Conservation (phyloP, 2,113 vertebrate species). For the Perca schrenkii region DNA sequence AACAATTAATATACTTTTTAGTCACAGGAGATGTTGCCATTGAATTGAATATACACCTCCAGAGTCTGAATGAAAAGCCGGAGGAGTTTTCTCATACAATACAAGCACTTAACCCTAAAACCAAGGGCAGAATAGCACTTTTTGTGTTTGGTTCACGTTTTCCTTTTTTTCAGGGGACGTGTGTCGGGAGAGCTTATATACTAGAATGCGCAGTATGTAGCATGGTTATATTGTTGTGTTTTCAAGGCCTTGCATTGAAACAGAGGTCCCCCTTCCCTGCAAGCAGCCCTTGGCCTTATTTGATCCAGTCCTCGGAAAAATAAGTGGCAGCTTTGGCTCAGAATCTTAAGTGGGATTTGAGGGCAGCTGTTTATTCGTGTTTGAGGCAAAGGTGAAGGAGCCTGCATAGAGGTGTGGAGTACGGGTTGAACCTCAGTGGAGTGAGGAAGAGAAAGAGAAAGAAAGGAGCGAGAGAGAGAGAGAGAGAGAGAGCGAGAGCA, state of each 20-base stretch:
- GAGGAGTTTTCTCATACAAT: slow-evolving; percentile 1
- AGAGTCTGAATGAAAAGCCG: background rate
- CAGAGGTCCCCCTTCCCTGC: slow-evolving; percentile 35
- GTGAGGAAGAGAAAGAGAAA: background rate
- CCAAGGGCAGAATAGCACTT: background rate
- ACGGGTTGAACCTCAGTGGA: slow-evolving; percentile 28
- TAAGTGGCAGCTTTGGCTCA: slow-evolving; percentile 80
- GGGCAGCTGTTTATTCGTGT: slow-evolving; percentile 84
- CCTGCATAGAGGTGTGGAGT: slow-evolving; percentile 7
- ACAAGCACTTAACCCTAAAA: slow-evolving; percentile 41
- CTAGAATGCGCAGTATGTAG: background rate
- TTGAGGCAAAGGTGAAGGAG: slow-evolving; percentile 62
- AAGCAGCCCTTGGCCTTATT: slow-evolving; percentile 66
- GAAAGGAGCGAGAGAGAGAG: background rate
- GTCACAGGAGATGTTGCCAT: background rate
- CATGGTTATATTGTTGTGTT: slow-evolving; percentile 26
- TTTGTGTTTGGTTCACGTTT: background rate
- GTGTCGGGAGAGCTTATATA: slow-evolving; percentile 6
- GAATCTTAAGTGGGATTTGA: slow-evolving; percentile 93
- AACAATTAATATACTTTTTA: slow-evolving; percentile 32
- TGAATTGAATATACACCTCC: slow-evolving; percentile 21
- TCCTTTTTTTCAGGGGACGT: background rate
- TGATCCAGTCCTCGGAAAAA: slow-evolving; percentile 81
- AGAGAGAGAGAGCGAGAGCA: background rate
- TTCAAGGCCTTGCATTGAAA: slow-evolving; percentile 43